phyloP scores from a whole-genome alignment of 2,113 vertebrate species.

The Cranoglanis bouderius region DNA sequence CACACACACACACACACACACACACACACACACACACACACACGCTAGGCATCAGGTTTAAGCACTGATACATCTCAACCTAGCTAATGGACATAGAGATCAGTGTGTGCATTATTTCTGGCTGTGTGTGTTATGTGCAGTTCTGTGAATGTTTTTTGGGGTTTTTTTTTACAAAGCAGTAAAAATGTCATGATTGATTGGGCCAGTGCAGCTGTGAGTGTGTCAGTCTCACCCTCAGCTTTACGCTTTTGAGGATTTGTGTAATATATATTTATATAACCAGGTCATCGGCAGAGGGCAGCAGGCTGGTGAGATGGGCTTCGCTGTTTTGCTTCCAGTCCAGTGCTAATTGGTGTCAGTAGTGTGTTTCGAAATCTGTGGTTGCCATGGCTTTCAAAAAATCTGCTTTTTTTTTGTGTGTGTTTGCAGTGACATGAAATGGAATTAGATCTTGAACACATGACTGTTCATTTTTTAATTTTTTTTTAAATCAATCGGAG shows the following conservation, averaged over 20 bases:
- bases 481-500: neutral
- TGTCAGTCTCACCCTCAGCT: neutral
- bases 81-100: neutral
- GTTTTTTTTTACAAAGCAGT: neutral
- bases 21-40: neutral
- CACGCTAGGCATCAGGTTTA: neutral
- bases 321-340: neutral
- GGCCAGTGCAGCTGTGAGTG: neutral
- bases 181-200: neutral
- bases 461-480: neutral
- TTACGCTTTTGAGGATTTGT: neutral
- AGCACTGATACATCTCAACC: neutral
- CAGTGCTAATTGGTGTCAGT: neutral
- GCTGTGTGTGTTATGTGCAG: neutral
- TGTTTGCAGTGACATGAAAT: neutral
- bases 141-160: neutral
- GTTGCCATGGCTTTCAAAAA: neutral
- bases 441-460: neutral
- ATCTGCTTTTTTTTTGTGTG: neutral
- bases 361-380: neutral
- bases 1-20: neutral
- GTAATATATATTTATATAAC: neutral
- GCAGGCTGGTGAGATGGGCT: neutral
- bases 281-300: neutral
- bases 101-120: neutral